Base-by-base conservation (phyloP, 2,113 vertebrate genomes). In the Scortum barcoo region DNA sequence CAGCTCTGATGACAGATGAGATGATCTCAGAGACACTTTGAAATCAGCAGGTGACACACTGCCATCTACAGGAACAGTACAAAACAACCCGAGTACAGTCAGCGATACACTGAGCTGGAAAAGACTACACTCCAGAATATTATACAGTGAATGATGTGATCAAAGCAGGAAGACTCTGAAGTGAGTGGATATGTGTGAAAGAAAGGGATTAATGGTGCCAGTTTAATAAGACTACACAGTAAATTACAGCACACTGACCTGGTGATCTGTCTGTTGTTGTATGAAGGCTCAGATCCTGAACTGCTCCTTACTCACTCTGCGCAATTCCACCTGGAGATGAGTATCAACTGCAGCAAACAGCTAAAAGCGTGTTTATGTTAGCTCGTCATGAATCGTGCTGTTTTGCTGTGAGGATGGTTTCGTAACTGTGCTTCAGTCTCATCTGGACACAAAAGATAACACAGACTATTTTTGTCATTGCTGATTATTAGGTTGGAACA, bases 51-150 rank as follows among this genome's bases (percentile, higher is more conserved):
- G 87, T 80, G 88, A 36, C 67, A 92, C 81, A 81, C 90, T 94
- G 93, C 92, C 93, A 90, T 85, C 93, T 91, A 63, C 73, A 89
- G 93, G 91, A 80, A 42, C 5, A 14, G 44, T 1, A 8, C 3
- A 1, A 17, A 74, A 76, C 46, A 51, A 63, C 26, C 19, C 4
- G 33, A 17, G 33, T 36, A 3, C 22, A 11, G 58, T 56, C 68
- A 71, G 63, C n/a, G 4, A 20, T 20, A 5, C 28, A 7, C 26
- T 8, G 38, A 3, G 3, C 16, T 13, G 0, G 5, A 7, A 38
- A 51, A 57, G 13, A 24, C 16, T 0, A 7, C 36, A 36, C 24
- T 10, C n/a, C 10, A 42, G 30, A 5, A 42, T 33, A 0, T 22
- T 53, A 40, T 12, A 10, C 12, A 53, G 24, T 30, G 33, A 1